These are phyloP conservation scores for Apostichopus californicus DNA, from an alignment of 35 echinoderm and acorn worm genomes.

Conservation along the genomic window DNA sequence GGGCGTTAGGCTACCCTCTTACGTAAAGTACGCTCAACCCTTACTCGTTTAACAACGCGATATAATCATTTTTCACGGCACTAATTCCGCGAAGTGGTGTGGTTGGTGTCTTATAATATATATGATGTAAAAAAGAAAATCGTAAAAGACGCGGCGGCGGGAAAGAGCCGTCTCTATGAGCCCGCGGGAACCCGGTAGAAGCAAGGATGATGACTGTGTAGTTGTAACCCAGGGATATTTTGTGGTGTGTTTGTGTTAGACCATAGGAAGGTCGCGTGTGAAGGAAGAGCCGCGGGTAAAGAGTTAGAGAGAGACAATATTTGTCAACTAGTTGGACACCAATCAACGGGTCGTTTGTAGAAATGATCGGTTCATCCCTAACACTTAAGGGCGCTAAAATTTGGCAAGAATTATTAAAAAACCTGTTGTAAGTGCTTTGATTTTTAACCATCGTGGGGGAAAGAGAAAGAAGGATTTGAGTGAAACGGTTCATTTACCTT, in stretches of 20 bases:
- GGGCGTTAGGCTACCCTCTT: slow-evolving; percentile 31
- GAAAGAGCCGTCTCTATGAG: slow-evolving; percentile 13
- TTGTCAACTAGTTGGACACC: slow-evolving; percentile 11
- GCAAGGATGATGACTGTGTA: not conserved
- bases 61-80: slow-evolving; percentile 35
- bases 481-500: no score
- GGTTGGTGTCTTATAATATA: not conserved
- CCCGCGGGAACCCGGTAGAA: slow-evolving; percentile 9
- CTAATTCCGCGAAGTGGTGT: slow-evolving; percentile 43
- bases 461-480: no score
- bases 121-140: not conserved
- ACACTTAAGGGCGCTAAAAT: slow-evolving; percentile 31
- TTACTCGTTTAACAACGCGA: slow-evolving; percentile 8
- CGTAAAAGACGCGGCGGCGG: slow-evolving; percentile 9
- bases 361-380: slow-evolving; percentile 37
- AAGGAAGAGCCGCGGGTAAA: not conserved
- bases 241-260: slow-evolving; percentile 36
- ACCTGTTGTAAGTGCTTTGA: no score
- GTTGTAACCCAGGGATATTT: slow-evolving; percentile 31
- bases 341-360: slow-evolving; percentile 31
- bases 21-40: slow-evolving; percentile 25
- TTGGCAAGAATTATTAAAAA: not conserved
- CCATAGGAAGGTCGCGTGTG: slow-evolving; percentile 43
- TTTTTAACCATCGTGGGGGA: no score
- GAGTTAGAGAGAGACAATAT: slow-evolving; percentile 2